Conservation (phyloP, 2,888 invertebrate genomes). For the Netelia virgata region DNA sequence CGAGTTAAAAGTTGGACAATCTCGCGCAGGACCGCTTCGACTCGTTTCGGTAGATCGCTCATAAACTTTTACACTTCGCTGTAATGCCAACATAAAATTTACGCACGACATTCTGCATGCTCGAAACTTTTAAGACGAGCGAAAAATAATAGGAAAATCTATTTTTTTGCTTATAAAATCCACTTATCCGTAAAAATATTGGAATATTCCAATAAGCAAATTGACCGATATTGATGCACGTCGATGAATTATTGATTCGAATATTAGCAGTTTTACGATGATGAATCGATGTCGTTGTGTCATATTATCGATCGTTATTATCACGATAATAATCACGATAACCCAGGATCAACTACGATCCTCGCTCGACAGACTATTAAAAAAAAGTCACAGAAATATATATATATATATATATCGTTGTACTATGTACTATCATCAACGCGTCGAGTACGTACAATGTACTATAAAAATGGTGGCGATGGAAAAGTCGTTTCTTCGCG, state of each 20-base stretch:
- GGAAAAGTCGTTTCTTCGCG: conserved; percentile 36
- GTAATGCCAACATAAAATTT: too few relatives aligned
- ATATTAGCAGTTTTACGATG: not conserved
- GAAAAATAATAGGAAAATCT: too few relatives aligned
- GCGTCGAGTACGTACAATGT: conserved; percentile 37
- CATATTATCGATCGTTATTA: conserved; percentile 15
- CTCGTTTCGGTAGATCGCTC: too few relatives aligned
- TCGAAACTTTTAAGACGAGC: too few relatives aligned
- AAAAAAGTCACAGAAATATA: conserved; percentile 5
- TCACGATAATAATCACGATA: conserved; percentile 39
- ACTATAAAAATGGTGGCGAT: conserved; percentile 56
- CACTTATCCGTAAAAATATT: not conserved
- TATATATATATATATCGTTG: not conserved
- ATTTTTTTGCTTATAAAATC: too few relatives aligned
- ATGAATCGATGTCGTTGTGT: not conserved
- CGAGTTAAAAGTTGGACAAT: not conserved
- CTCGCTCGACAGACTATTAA: not conserved
- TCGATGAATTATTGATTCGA: not conserved
- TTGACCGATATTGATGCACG: not conserved
- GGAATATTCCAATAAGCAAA: not conserved
- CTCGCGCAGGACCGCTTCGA: too few relatives aligned
- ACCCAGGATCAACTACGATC: conserved; percentile 2
- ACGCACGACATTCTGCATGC: too few relatives aligned
- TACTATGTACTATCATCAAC: conserved; percentile 11
- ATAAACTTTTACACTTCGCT: too few relatives aligned